phyloP scores from a whole-genome alignment of 1,140 invertebrate species.

The Polypedilum pembai region DNA sequence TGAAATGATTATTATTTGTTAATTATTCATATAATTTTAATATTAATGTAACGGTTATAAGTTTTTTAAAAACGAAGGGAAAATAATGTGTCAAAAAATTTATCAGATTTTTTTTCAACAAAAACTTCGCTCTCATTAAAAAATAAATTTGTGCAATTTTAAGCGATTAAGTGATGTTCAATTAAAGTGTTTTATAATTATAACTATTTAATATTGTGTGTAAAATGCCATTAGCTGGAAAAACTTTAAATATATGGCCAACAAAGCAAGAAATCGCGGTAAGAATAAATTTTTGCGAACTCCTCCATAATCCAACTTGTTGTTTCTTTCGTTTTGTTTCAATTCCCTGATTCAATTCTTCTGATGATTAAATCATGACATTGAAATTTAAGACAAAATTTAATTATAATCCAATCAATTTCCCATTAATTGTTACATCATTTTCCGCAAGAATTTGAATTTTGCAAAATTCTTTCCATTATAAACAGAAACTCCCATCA shows the following conservation, averaged over 20 bases:
- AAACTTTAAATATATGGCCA: conserved; percentile 22
- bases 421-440: neutral
- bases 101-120: too few species aligned
- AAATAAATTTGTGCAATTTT: conserved; percentile 20
- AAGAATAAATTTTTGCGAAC: neutral
- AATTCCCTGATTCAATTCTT: neutral
- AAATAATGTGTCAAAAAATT: too few species aligned
- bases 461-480: neutral
- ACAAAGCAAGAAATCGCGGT: conserved; percentile 20
- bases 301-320: neutral
- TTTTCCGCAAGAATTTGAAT: neutral
- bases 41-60: neutral
- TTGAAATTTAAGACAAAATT: neutral
- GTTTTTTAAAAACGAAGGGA: neutral
- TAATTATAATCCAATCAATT: conserved; percentile 20
- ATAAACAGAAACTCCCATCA: neutral
- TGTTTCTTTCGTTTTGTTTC: neutral
- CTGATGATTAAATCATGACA: neutral
- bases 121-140: neutral
- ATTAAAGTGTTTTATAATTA: neutral
- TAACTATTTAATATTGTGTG: neutral
- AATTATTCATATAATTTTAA: too few species aligned
- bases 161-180: conserved; percentile 3
- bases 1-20: too few species aligned
- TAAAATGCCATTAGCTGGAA: conserved; percentile 27